Base-by-base conservation (phyloP, 2,113 vertebrate species). In the Sinocyclocheilus grahami region DNA sequence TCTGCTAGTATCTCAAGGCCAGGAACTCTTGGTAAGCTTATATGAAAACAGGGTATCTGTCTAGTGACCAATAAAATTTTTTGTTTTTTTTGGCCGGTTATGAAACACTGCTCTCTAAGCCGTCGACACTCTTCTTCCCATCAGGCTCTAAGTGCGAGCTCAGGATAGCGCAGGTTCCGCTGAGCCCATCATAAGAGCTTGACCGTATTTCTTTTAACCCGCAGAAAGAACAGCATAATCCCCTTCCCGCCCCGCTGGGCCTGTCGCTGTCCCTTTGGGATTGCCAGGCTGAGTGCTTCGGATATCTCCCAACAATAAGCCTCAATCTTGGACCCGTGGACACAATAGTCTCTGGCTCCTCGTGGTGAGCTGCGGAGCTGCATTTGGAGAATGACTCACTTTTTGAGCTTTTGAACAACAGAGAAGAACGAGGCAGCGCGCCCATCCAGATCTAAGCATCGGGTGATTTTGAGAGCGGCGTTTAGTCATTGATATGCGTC, bases 1-100 rank as follows among this genome's bases (percentile, higher is more conserved):
- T 92, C 94, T 98, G 91, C 93, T 98, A 85, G 93, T 98, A 87
- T 92, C 95, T 16, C 97, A 95, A 90, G 96, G 94, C 65, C 88
- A 95, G 71, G 94, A 95, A n/a, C 92, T 96, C 22, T 90, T 98
- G 96, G 97, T 98, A 95, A 92, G 96, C 48, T 85, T 30, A 48
- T 65, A 33, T 9, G 78, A 75, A 33, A 55, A 67, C 58, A 39
- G n/a, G 24, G 7, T 6, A 33, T 22, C 37, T 62, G 37, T 42
- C 55, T 10, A 30, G 14, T 55, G 27, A 33, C 76, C 51, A 22
- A 37, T 22, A 8, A 27, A 8, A 51, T 77, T 9, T 27, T 48
- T 1, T 0, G 3, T 51, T 55, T 5, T 22, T 37, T 18, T 22
- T 33, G 24, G 14, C 30, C 6, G 24, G 18, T 30, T 77, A 18